Evolutionary conservation across 2,113 vertebrate species (phyloP), one percentile per base, ranked within the genome.

Genomic region (Sclerurus mexicanus): DNA sequence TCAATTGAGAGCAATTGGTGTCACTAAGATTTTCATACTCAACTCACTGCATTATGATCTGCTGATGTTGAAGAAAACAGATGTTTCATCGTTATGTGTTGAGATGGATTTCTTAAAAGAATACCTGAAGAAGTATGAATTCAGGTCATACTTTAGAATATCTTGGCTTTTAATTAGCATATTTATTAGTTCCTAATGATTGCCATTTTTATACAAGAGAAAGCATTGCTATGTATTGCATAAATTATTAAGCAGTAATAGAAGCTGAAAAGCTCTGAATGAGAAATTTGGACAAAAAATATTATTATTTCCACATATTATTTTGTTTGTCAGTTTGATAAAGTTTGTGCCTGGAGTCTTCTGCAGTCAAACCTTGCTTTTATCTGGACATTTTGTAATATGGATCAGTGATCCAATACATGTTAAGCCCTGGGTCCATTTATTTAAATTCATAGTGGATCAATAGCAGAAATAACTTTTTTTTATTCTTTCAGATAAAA

Each of bases 391-490:
- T 59, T 22, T 37, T 28, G 25, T 50, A 4, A 5, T 42, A 14
- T 31, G 21, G 20, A n/a, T 9, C 19, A 31, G 21, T 75, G 39
- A 63, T 81, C 8, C 37, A 77, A 37, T 67, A 37, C 1, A 3
- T 14, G 1, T 47, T 67, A 86, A 67, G 19, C 31, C n/a, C 27
- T 68, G 6, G 4, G 15, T 85, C 25, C 0, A 0, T 73, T 59
- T 89, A 30, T 69, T 77, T 93, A 31, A 74, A 59, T 82, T 89
- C 24, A 14, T 47, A 3, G 28, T 74, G 27, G 30, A 47, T 74
- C 44, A 56, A 6, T 18, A 64, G 53, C 20, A 33, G 37, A 85
- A 82, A 49, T 13, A 44, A 30, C 6, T 49, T 85, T 40, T 5
- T 95, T 78, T 82, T 47, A 58, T 59, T 89, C 23, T 89, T 71